phyloP scores from a whole-genome alignment of 2,113 vertebrate genomes.

The Fregetta grallaria region DNA sequence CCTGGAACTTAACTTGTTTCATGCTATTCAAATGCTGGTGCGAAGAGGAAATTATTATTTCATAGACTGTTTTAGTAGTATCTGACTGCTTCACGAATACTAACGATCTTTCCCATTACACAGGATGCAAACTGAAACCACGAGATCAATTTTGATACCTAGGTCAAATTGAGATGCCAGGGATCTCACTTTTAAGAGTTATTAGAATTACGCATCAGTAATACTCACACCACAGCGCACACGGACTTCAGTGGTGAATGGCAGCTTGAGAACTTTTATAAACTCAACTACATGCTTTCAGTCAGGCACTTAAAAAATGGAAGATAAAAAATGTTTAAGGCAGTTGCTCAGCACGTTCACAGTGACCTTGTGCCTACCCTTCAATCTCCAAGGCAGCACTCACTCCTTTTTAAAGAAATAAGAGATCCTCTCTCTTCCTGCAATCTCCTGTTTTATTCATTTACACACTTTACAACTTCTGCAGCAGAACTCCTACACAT shows the following conservation, averaged over 20 bases:
- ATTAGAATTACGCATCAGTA: not conserved
- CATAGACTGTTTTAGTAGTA: not conserved
- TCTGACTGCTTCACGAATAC: not conserved
- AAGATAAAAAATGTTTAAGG: not conserved
- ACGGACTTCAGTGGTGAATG: not conserved
- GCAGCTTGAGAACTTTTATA: not conserved
- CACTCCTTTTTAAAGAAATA: not conserved
- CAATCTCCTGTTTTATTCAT: constrained; percentile 5
- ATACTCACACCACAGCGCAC: not conserved
- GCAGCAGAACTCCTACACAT: constrained; percentile 20
- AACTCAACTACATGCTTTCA: not conserved
- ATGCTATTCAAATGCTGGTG: not conserved
- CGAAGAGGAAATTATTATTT: not conserved
- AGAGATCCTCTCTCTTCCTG: not conserved
- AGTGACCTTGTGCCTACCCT: not conserved
- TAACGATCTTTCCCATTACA: not conserved
- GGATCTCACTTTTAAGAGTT: not conserved
- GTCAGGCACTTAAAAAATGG: not conserved
- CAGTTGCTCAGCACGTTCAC: not conserved
- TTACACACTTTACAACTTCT: constrained; percentile 30
- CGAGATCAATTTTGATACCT: not conserved
- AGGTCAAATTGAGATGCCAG: not conserved
- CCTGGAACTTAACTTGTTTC: not conserved
- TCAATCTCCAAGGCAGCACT: not conserved
- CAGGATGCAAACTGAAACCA: not conserved